A percentile compares a stretch with the other conserved stretches of the same genome.
These are phyloP conservation scores for Holcopasites calliopsidis DNA, from an alignment of 1,140 invertebrate species.

Conservation along the genomic window DNA sequence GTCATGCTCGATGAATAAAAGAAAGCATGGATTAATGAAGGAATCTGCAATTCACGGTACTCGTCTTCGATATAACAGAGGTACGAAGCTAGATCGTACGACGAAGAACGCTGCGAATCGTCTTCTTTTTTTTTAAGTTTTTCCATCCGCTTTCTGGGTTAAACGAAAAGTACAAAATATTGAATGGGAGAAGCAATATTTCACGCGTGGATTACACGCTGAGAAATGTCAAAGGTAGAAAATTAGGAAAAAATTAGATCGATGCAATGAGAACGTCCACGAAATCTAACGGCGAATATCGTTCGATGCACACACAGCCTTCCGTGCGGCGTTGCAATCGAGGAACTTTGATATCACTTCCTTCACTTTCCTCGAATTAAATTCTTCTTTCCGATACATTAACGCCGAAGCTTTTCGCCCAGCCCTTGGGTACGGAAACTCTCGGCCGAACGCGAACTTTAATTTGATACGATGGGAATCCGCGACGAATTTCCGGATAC, in stretches of 20 bases:
- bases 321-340: background rate
- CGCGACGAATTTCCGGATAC: background rate
- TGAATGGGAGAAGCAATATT: too few relatives aligned
- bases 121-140: too few relatives aligned
- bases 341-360: background rate
- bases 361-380: background rate
- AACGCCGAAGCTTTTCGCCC: background rate
- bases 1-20: conserved; percentile 29
- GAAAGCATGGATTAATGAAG: conserved; percentile 13
- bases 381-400: conserved; percentile 26
- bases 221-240: too few relatives aligned
- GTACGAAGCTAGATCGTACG: background rate
- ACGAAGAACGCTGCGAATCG: conserved; percentile 21
- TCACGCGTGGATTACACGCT: too few relatives aligned
- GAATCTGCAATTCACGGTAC: conserved; percentile 24
- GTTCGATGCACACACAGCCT: background rate
- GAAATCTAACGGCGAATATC: background rate
- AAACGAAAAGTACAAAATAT: background rate
- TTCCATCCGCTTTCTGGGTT: background rate
- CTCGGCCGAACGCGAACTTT: background rate
- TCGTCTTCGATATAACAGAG: background rate
- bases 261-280: too few relatives aligned
- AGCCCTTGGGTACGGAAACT: background rate
- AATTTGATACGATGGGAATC: background rate
- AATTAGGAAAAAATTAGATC: background rate